Conservation (phyloP, 2,113 vertebrate genomes). For the Sinocyclocheilus anophthalmus region DNA sequence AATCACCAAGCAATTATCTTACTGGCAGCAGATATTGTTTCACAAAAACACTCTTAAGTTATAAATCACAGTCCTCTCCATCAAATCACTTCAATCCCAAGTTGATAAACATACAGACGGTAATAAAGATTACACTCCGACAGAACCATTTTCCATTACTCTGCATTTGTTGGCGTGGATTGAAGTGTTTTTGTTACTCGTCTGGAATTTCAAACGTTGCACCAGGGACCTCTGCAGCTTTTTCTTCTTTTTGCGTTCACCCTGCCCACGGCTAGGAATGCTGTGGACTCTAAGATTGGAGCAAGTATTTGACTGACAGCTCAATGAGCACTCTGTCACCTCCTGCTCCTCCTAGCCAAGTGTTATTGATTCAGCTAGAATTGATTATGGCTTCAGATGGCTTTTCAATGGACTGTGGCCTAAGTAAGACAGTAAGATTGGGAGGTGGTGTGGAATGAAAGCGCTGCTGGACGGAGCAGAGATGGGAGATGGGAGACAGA, state of each 20-base stretch:
- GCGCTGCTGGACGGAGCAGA: conserved; percentile 30
- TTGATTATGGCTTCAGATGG: conserved; percentile 70
- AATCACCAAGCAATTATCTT: conserved; percentile 62
- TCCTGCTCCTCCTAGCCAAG: conserved; percentile 50
- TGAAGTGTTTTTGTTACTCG: conserved; percentile 44
- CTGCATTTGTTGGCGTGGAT: conserved; percentile 38
- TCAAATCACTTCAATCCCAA: conserved; percentile 53
- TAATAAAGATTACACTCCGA: conserved; percentile 54
- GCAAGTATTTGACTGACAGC: conserved; percentile 62
- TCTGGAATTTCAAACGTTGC: conserved; percentile 24
- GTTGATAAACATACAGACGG: conserved; percentile 55
- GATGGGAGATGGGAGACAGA: conserved; percentile 30
- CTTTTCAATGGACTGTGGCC: conserved; percentile 62
- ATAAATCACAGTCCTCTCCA: conserved; percentile 56
- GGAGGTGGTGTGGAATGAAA: conserved; percentile 53
- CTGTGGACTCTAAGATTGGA: conserved; percentile 42
- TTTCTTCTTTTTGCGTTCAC: background rate
- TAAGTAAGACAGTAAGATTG: conserved; percentile 59
- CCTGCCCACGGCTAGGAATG: conserved; percentile 32
- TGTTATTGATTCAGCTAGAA: conserved; percentile 69
- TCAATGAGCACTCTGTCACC: conserved; percentile 55
- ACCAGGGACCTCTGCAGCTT: conserved; percentile 7
- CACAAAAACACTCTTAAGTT: conserved; percentile 51
- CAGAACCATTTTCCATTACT: conserved; percentile 59
- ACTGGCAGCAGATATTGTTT: conserved; percentile 46